These are phyloP conservation scores for Pachymerium ferrugineum DNA, from an alignment of 2,888 invertebrate genomes.

Conservation along the genomic window DNA sequence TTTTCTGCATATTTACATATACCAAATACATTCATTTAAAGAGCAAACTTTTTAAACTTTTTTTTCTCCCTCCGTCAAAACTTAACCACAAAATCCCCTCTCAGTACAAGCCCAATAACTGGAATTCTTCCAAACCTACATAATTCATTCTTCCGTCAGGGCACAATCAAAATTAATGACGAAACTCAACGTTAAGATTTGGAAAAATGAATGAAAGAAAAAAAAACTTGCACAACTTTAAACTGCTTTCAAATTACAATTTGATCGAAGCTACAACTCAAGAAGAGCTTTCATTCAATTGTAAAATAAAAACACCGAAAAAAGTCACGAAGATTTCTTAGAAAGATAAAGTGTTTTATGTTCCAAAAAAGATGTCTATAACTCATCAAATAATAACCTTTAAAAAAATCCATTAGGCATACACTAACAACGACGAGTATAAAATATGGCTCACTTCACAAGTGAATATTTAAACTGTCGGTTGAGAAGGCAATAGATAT, in stretches of 20 bases:
- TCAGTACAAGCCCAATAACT: neutral
- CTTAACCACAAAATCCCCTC: neutral
- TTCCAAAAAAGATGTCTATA: neutral
- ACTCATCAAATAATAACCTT: neutral
- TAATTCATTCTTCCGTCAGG: neutral
- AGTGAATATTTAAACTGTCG: constrained; percentile 15
- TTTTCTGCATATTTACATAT: neutral
- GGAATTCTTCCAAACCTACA: constrained; percentile 2
- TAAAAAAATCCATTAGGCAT: neutral
- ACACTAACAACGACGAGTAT: neutral
- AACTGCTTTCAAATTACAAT: neutral
- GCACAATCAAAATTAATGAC: constrained; percentile 12
- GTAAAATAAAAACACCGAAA: neutral
- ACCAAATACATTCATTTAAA: neutral
- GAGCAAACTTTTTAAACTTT: neutral
- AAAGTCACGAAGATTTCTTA: neutral
- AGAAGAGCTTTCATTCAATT: neutral
- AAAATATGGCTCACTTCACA: constrained; percentile 6
- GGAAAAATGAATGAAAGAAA: neutral
- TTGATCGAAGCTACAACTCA: neutral
- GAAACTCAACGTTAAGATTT: neutral
- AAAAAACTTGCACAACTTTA: neutral
- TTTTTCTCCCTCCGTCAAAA: neutral
- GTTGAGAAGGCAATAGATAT: neutral
- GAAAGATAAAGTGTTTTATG: neutral